phyloP scores from a whole-genome alignment of 2,113 vertebrate species.

The Myotis davidii region DNA sequence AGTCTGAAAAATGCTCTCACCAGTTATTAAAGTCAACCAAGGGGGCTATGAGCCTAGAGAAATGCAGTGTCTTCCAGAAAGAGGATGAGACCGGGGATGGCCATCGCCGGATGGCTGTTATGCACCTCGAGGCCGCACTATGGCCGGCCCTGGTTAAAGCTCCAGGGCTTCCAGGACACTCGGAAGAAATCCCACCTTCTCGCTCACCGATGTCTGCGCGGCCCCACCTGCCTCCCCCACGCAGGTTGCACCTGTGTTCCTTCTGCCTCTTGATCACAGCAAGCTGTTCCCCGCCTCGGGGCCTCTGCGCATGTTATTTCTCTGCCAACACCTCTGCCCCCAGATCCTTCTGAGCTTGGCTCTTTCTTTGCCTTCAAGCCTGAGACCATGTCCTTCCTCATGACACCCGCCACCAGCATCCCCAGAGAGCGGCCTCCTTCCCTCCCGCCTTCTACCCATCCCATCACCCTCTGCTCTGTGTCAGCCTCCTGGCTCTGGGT shows the following conservation, averaged over 20 bases:
- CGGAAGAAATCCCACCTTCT: background rate
- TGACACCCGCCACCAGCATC: background rate
- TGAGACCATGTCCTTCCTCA: background rate
- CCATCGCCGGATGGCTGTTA: rapidly evolving
- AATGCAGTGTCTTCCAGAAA: background rate
- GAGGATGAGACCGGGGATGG: background rate
- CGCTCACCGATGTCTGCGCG: rapidly evolving
- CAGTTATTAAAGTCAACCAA: conserved; percentile 70
- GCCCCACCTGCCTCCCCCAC: rapidly evolving
- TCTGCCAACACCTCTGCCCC: background rate
- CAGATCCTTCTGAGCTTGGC: background rate
- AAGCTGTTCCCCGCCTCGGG: background rate
- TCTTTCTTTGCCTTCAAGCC: background rate
- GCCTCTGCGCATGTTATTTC: background rate
- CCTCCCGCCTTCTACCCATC: rapidly evolving
- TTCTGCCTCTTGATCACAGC: background rate
- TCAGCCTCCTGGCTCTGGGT: background rate
- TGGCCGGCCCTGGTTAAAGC: background rate
- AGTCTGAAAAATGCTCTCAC: conserved; percentile 66
- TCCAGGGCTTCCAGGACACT: background rate
- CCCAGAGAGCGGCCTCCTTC: background rate
- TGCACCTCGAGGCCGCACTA: rapidly evolving
- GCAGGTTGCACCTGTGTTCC: background rate
- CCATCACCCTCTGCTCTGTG: background rate
- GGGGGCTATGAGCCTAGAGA: conserved; percentile 25